A percentile compares a stretch with the other conserved stretches of the same genome.
These are phyloP conservation scores for Zoroaster sp. DNA, from an alignment of 53 echinoderm and acorn worm species.

Conservation along the genomic window DNA sequence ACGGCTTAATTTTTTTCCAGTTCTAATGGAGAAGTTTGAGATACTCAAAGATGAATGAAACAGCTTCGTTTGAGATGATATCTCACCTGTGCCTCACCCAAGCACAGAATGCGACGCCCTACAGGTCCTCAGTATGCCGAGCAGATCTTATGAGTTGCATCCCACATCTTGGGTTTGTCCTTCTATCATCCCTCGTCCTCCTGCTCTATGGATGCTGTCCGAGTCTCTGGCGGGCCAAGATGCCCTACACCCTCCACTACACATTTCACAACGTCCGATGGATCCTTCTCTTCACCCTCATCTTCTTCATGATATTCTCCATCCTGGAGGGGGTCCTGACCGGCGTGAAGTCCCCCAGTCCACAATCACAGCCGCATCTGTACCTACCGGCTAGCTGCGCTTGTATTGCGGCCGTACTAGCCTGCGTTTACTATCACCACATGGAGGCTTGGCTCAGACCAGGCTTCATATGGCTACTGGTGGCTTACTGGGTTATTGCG, in stretches of 20 bases:
- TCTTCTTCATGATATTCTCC: neutral
- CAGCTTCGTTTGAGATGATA: neutral
- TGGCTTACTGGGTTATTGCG: slow-evolving; percentile 37
- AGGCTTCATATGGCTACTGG: slow-evolving; percentile 12
- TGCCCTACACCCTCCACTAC: slow-evolving; percentile 24
- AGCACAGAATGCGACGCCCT: neutral
- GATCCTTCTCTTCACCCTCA: neutral
- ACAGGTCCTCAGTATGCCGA: neutral
- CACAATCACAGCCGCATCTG: slow-evolving; percentile 32
- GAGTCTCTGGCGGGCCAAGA: neutral
- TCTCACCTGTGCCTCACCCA: neutral
- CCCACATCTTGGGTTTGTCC: slow-evolving; percentile 48
- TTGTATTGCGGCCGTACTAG: neutral
- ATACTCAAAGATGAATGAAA: slow-evolving; percentile 1
- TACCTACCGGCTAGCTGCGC: slow-evolving; percentile 41
- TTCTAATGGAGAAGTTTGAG: too few species aligned
- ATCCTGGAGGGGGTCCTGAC: slow-evolving; percentile 48
- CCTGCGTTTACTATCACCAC: slow-evolving; percentile 12
- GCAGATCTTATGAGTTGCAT: slow-evolving; percentile 9
- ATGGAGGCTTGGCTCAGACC: neutral
- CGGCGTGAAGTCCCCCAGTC: neutral
- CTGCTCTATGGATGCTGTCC: slow-evolving; percentile 40
- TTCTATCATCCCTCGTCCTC: slow-evolving; percentile 50
- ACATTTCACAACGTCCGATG: slow-evolving; percentile 45
- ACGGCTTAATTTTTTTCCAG: neutral